Percentiles rank a stretch among this genome's conserved stretches.
Conservation (phyloP, 1,140 invertebrate species). For the Micrasema longulum region DNA sequence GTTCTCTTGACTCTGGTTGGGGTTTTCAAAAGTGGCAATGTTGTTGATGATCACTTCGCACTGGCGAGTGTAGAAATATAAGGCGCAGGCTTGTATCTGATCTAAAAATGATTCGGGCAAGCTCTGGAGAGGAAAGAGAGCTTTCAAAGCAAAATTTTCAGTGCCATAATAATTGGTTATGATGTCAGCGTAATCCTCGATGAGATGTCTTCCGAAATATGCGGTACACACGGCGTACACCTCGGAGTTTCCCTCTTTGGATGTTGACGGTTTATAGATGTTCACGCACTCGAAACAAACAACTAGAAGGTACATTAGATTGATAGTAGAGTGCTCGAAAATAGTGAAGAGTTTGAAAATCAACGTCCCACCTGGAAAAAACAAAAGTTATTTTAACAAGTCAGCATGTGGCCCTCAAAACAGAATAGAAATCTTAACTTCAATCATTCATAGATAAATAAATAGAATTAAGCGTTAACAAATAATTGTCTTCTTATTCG, state of each 20-base stretch:
- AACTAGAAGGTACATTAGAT: slow-evolving; percentile 83
- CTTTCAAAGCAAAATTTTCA: slow-evolving; percentile 60
- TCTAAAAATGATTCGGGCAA: slow-evolving; percentile 77
- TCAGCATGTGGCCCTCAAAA: too few relatives aligned
- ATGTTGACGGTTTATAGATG: slow-evolving; percentile 90
- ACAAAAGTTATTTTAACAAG: too few relatives aligned
- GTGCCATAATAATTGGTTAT: slow-evolving; percentile 68
- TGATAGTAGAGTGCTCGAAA: slow-evolving; percentile 85
- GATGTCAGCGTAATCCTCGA: slow-evolving; percentile 63
- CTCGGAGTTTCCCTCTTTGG: slow-evolving; percentile 95
- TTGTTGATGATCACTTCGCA: slow-evolving; percentile 74
- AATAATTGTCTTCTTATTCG: too few relatives aligned
- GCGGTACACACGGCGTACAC: slow-evolving; percentile 86
- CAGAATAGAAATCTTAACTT: too few relatives aligned
- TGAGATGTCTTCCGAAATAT: slow-evolving; percentile 68
- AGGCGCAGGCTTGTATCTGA: slow-evolving; percentile 74
- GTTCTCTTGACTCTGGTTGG: slow-evolving; percentile 65
- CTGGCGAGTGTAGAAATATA: slow-evolving; percentile 76
- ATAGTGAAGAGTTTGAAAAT: slow-evolving; percentile 95
- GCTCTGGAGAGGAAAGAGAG: slow-evolving; percentile 72
- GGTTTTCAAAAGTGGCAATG: slow-evolving; percentile 70
- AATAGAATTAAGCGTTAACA: too few relatives aligned
- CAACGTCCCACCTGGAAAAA: slow-evolving; percentile 77
- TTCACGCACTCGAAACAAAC: slow-evolving; percentile 79
- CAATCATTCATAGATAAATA: too few relatives aligned